Evolutionary conservation across 1,140 invertebrate genomes (phyloP), one percentile per base, ranked within the genome.

Genomic region (Drosophila nigrodunni): DNA sequence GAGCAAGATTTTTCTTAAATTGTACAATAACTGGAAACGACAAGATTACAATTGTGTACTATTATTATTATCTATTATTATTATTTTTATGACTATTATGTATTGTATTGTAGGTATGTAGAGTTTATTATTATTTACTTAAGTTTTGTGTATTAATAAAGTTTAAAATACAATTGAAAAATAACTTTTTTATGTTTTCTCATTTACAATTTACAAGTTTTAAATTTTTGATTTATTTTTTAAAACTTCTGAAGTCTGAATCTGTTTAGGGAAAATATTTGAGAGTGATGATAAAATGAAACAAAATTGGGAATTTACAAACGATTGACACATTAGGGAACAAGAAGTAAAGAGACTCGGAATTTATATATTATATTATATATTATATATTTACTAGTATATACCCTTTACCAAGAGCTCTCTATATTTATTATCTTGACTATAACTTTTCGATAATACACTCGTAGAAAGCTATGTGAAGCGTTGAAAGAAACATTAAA

Each of bases 21-120:
- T 87, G 79, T 87, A 82, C 83, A 86, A 82, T 89, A 90, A 87
- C 74, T 91, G 74, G 78, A 88, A 90, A 83, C 80, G 80, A 90
- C 82, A 87, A 87, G 82, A 79, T 88, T 68, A 83, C 78, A 82
- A 86, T 85, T 86, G 77, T 85, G 77, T 85, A 88, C 80, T 88
- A 88, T 88, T 88, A 87, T 87, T 88, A 88, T 88, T 88, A 77
- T 77, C 65, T 69, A 82, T 88, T 80, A 88, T 80, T 78, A 80
- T 78, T 75, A 78, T 77, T 80, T 89, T 76, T 88, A 88, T 89
- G 78, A 87, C 80, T 88, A 88, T 88, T 89, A 89, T 87, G 85
- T 89, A 88, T 88, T 88, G 83, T 88, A 88, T 83, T 90, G 88
- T 90, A 91, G 88, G 88, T 90, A 90, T 90, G 88, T 90, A 90